Conservation (phyloP, 2,888 invertebrate genomes). For the Marronus borbonicus region DNA sequence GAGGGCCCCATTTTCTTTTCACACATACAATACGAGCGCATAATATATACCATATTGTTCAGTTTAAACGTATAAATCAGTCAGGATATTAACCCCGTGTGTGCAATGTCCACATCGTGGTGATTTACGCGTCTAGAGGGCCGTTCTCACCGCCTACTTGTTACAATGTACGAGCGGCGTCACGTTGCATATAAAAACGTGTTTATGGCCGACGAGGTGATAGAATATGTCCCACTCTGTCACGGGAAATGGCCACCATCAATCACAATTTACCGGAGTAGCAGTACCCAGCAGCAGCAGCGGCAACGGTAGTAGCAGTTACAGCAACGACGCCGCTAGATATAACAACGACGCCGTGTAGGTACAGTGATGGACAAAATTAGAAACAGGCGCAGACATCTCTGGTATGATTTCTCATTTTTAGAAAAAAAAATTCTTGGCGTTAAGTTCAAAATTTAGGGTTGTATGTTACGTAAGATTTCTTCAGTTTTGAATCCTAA, state of each 20-base stretch:
- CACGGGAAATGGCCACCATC: constrained; percentile 68
- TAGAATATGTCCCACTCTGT: constrained; percentile 67
- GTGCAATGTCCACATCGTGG: constrained; percentile 68
- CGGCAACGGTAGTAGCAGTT: background rate
- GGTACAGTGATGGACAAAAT: constrained; percentile 2
- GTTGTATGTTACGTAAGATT: too few species aligned
- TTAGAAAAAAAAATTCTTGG: too few species aligned
- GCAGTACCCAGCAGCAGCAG: background rate
- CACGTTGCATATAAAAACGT: constrained; percentile 69
- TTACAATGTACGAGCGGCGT: constrained; percentile 66
- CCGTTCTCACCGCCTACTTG: constrained; percentile 68
- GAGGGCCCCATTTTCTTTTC: constrained; percentile 30
- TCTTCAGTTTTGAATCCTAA: too few species aligned
- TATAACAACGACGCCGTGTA: constrained; percentile 38
- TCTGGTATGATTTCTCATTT: too few species aligned
- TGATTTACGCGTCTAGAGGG: constrained; percentile 70
- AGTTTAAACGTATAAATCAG: constrained; percentile 64
- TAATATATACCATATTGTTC: constrained; percentile 51
- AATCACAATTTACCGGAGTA: constrained; percentile 66
- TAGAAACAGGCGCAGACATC: too few species aligned
- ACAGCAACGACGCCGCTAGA: constrained; percentile 22
- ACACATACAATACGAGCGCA: background rate
- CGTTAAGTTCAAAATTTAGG: too few species aligned
- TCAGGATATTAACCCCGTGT: constrained; percentile 70
- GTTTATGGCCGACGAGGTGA: constrained; percentile 67